Evolutionary conservation across 2,888 invertebrate genomes (phyloP).

Genomic region (Amblyteles armatorius): DNA sequence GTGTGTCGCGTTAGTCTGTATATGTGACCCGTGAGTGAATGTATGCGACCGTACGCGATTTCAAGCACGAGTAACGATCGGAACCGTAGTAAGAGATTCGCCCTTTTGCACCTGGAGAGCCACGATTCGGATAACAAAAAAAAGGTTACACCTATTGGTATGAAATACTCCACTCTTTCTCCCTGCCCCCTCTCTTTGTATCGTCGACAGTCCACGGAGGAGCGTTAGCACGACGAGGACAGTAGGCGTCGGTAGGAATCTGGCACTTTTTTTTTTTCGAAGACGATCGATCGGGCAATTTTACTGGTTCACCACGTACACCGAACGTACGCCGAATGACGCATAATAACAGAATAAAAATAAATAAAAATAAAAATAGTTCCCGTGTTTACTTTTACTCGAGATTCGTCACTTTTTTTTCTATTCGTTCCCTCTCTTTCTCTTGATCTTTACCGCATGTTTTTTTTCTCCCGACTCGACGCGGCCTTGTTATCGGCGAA

Average conservation of each 20-base stretch:
- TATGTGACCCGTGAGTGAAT: constrained; percentile 58
- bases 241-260: constrained; percentile 10
- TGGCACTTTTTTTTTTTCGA: constrained; percentile 12
- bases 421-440: background rate
- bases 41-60: constrained; percentile 46
- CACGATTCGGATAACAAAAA: background rate
- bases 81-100: constrained; percentile 25
- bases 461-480: background rate
- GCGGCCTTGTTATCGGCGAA: background rate
- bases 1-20: constrained; percentile 49
- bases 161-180: background rate
- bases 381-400: constrained; percentile 1
- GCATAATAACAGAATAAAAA: background rate
- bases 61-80: constrained; percentile 64
- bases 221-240: constrained; percentile 1
- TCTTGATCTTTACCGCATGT: background rate
- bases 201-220: background rate
- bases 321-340: constrained; percentile 8
- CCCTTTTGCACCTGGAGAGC: background rate
- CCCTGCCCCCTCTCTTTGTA: background rate
- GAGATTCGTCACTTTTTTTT: constrained; percentile 12
- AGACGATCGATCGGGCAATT: constrained; percentile 39
- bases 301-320: constrained; percentile 14
- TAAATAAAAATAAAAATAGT: background rate
- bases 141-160: background rate